A percentile compares a stretch with the other conserved stretches of the same genome.
These are phyloP conservation scores for Eristalinus aeneus DNA, from an alignment of 2,888 invertebrate species.

Conservation along the genomic window DNA sequence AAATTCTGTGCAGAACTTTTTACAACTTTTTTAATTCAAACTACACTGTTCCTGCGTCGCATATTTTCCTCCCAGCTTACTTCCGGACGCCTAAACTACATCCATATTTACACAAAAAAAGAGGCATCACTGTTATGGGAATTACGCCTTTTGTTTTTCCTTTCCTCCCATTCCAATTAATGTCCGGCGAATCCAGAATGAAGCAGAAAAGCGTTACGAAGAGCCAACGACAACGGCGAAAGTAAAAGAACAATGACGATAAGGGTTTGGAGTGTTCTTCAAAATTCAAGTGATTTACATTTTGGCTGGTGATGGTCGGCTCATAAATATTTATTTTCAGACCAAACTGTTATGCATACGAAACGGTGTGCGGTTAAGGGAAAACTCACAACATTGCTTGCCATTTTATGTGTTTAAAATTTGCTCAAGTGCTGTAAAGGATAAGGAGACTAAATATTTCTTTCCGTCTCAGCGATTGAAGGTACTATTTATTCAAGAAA, in stretches of 20 bases:
- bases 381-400: background rate
- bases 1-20: background rate
- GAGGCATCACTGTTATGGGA: slow-evolving; percentile 3
- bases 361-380: background rate
- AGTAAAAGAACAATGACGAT: background rate
- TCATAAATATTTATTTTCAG: slow-evolving; percentile 37
- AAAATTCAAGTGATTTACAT: slow-evolving; percentile 45
- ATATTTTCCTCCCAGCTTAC: background rate
- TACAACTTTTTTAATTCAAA: background rate
- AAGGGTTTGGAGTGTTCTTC: background rate
- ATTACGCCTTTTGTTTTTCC: background rate
- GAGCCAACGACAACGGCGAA: background rate
- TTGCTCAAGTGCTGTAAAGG: background rate
- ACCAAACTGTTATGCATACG: background rate
- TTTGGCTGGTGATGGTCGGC: slow-evolving; percentile 32
- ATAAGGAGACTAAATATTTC: background rate
- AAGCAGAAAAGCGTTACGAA: background rate
- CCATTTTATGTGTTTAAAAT: background rate
- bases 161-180: slow-evolving; percentile 23
- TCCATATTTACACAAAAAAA: slow-evolving; percentile 6
- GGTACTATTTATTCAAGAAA: background rate
- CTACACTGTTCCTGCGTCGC: background rate
- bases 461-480: background rate
- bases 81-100: slow-evolving; percentile 18
- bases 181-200: slow-evolving; percentile 1